These are phyloP conservation scores for Augochlora pura DNA, from an alignment of 1,140 invertebrate species.

Conservation along the genomic window DNA sequence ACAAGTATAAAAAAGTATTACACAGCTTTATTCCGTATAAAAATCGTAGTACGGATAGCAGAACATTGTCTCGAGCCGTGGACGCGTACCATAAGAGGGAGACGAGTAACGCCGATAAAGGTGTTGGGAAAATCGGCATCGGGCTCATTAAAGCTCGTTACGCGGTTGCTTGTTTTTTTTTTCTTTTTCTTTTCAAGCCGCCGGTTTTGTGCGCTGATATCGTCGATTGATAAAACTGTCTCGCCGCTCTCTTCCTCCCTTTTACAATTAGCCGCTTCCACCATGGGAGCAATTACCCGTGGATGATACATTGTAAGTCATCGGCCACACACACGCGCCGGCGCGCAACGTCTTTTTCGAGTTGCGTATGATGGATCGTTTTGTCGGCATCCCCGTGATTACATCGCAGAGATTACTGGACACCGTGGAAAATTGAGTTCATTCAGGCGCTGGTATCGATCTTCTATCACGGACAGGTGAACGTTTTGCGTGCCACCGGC, in stretches of 20 bases:
- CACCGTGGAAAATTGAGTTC: conserved; percentile 32
- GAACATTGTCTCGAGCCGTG: background rate
- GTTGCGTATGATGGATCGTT: conserved; percentile 33
- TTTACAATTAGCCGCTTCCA: background rate
- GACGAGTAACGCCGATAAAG: background rate
- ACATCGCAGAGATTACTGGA: conserved; percentile 3
- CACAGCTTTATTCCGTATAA: too few relatives aligned
- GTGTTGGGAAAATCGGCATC: background rate
- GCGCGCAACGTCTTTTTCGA: background rate
- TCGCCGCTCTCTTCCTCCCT: too few relatives aligned
- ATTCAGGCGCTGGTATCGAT: conserved; percentile 34
- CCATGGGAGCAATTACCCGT: conserved; percentile 8
- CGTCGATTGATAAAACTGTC: conserved; percentile 22
- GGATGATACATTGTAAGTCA: background rate
- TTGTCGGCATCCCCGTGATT: conserved; percentile 15
- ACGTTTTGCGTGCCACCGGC: background rate
- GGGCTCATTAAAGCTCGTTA: conserved; percentile 28
- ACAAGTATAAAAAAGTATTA: too few relatives aligned
- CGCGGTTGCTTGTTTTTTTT: conserved; percentile 13
- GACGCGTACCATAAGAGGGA: background rate
- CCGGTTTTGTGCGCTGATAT: conserved; percentile 14
- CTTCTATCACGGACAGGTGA: conserved; percentile 15
- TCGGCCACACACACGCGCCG: too few relatives aligned
- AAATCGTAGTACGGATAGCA: background rate
- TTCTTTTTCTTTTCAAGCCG: background rate